Evolutionary conservation across 2,888 invertebrate species (phyloP), one percentile per base, ranked within the genome.

Genomic region (Orchesellides sinensis): DNA sequence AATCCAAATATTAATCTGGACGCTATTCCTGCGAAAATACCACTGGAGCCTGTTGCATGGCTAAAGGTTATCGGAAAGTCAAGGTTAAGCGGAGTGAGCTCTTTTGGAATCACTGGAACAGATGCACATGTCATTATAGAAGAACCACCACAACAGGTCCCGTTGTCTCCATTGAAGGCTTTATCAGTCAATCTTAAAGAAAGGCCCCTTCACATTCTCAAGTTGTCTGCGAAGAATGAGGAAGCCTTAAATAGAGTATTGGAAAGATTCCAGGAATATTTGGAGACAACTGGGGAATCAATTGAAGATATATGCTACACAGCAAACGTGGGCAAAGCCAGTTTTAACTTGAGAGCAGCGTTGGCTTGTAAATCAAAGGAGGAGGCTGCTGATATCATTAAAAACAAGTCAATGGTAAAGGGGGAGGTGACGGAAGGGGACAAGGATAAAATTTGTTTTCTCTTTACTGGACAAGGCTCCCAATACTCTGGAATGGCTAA

Each of bases 401-500:
- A n/a, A n/a, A 17, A 45, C 69, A 0, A 25, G 19, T 10, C 0
- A 54, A n/a, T 40, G 27, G n/a, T n/a, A n/a, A n/a, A n/a, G n/a
- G n/a, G n/a, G n/a, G n/a, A n/a, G n/a, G n/a, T n/a, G n/a, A n/a
- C n/a, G 14, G 3, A 68, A 29, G 63, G 27, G 1, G 56, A 66
- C 0, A 21, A 61, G 21, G 59, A 65, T 14, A 83, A 81, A 27
- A 47, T 83, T 10, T 80, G 79, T 35, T 85, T 85, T 40, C 79
- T 83, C 1, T 84, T 84, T 45, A 77, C 78, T 14, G 73, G 73
- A 10, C 79, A 83, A 69, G 80, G 85, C 10, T 78, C 80, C 3
- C 85, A 85, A 21, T 85, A 84, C 35, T 65, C 61, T 12, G 84
- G 82, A 4, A 85, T 85, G 85, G 83, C 79, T 0, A 66, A 82